These are phyloP conservation scores for Otolemur crassicaudatus DNA, from an alignment of 2,797 vertebrate genomes.

Conservation along the genomic window DNA sequence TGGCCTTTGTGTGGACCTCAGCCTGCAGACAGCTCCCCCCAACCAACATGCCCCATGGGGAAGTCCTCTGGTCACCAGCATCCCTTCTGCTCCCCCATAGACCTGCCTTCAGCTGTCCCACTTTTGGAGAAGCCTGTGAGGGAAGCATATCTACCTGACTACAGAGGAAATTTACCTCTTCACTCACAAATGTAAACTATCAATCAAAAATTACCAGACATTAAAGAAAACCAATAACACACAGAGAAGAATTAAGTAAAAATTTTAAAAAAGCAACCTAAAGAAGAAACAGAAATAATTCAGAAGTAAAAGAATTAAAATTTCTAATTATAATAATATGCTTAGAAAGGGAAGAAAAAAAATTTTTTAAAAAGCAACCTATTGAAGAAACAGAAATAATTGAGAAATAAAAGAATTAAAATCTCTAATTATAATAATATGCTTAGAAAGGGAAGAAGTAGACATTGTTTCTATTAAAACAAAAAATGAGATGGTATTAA, in stretches of 20 bases:
- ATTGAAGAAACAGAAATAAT: not conserved
- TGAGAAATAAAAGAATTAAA: not conserved
- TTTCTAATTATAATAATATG: not conserved
- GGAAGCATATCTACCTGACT: not conserved
- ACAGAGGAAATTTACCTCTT: not conserved
- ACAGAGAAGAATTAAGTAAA: not conserved
- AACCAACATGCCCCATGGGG: too few relatives aligned
- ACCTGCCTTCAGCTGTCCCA: not conserved
- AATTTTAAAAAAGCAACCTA: not conserved
- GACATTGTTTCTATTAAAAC: not conserved
- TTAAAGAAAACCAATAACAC: not conserved
- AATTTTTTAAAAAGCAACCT: not conserved
- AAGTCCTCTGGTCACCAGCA: not conserved
- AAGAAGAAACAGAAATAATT: conserved; percentile 9
- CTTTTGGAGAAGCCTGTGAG: not conserved
- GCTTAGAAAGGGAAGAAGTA: not conserved
- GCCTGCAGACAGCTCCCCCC: not conserved
- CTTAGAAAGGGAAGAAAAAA: not conserved
- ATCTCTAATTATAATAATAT: not conserved
- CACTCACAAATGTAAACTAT: not conserved
- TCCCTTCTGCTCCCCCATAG: not conserved
- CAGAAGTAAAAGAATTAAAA: not conserved
- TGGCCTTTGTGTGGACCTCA: not conserved
- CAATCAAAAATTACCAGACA: not conserved
- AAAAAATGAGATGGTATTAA: not conserved